Evolutionary conservation across 2,113 vertebrate genomes (phyloP).

Genomic region (Pseudopipra pipra): DNA sequence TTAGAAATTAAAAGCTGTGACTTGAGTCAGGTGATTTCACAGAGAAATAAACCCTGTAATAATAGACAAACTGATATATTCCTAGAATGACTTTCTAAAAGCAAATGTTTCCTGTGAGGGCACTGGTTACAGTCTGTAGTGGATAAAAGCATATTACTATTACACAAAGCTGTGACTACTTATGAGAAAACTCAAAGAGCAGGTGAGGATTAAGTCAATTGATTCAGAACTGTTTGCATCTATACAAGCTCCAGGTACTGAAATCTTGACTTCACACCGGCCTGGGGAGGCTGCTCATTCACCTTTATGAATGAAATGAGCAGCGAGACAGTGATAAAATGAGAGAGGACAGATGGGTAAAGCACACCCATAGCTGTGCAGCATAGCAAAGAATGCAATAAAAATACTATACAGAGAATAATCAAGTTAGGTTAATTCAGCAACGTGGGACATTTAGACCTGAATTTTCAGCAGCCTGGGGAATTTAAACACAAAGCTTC

Average conservation of each 20-base stretch:
- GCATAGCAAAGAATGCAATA: background rate
- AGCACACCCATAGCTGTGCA: background rate
- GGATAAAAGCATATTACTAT: background rate
- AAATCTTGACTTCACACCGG: background rate
- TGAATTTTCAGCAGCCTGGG: background rate
- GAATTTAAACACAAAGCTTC: background rate
- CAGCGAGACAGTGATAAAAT: background rate
- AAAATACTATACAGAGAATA: background rate
- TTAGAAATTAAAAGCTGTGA: conserved; percentile 16
- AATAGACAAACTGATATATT: background rate
- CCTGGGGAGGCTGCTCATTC: background rate
- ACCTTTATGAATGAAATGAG: background rate
- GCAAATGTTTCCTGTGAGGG: background rate
- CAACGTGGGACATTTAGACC: background rate
- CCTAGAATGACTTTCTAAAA: background rate
- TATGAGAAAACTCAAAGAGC: background rate
- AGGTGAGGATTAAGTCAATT: background rate
- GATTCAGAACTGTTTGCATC: background rate
- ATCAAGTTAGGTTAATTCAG: background rate
- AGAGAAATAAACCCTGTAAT: background rate
- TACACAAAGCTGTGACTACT: background rate
- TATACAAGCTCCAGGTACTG: background rate
- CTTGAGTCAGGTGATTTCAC: background rate
- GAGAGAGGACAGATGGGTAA: background rate
- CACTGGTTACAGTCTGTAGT: background rate